Evolutionary conservation across 1,140 invertebrate species (phyloP).

Genomic region (Lutraria rhynchaena): DNA sequence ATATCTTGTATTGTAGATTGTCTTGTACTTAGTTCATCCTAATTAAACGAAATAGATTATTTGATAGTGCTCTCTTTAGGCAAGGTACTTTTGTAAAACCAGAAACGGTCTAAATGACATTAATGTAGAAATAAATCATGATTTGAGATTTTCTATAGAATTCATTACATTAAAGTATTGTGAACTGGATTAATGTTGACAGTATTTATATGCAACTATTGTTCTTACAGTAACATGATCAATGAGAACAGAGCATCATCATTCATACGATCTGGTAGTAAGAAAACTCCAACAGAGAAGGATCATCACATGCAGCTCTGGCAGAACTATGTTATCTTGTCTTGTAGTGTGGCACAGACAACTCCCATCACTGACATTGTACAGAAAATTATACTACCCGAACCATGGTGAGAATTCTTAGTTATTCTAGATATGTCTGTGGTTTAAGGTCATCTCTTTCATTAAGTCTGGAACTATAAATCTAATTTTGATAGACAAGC

Average conservation of each 20-base stretch:
- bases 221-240: constrained; percentile 71
- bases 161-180: no score
- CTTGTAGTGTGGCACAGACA: constrained; percentile 95
- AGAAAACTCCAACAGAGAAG: constrained; percentile 94
- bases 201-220: background rate
- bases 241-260: constrained; percentile 98
- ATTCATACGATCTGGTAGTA: constrained; percentile 85
- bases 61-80: no score
- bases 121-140: no score
- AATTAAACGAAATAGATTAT: no score
- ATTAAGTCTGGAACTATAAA: background rate
- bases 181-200: no score
- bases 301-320: constrained; percentile 96
- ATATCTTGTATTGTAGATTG: no score
- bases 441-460: background rate
- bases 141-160: no score
- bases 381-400: constrained; percentile 93
- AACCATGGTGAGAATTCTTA: constrained; percentile 85
- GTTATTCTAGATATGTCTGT: background rate
- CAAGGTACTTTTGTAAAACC: no score
- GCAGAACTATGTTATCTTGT: constrained; percentile 98
- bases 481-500: no score
- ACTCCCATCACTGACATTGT: constrained; percentile 58
- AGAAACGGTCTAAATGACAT: no score
- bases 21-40: no score